Conservation (phyloP, 2,113 vertebrate genomes). For the Mesembrinibis cayennensis region DNA sequence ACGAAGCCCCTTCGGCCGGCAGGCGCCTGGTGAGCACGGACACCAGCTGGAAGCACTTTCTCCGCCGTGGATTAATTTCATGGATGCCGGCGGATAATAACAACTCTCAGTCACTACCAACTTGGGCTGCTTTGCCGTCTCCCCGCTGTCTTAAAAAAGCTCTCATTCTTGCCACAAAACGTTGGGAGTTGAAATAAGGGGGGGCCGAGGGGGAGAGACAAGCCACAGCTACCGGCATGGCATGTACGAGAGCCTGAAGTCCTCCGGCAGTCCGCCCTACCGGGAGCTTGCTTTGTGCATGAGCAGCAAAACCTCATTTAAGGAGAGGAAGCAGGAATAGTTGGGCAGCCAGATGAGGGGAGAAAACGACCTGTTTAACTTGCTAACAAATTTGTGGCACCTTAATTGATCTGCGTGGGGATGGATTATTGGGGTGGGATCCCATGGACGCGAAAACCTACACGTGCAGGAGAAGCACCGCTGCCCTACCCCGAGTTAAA, state of each 20-base stretch:
- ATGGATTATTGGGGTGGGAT: not conserved
- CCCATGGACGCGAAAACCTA: not conserved
- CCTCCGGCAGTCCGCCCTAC: not conserved
- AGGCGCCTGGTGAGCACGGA: rapidly evolving
- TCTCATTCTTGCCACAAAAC: not conserved
- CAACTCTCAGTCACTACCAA: not conserved
- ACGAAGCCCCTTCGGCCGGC: not conserved
- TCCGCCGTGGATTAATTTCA: constrained; percentile 38
- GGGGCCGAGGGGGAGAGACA: not conserved
- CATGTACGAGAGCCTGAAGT: not conserved
- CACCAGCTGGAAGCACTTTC: constrained; percentile 42
- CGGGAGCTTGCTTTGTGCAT: not conserved
- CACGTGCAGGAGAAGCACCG: not conserved
- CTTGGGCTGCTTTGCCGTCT: not conserved
- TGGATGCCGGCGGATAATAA: not conserved
- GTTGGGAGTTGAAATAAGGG: not conserved
- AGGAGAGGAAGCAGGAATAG: not conserved
- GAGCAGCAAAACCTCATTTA: not conserved
- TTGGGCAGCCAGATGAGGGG: not conserved
- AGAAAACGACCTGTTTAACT: not conserved
- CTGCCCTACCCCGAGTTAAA: not conserved
- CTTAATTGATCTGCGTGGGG: not conserved
- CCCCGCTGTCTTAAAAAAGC: not conserved
- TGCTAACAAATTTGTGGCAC: not conserved
- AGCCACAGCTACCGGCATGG: not conserved